These are phyloP conservation scores for Echinops telfairi DNA, from an alignment of 2,113 vertebrate genomes.

Conservation along the genomic window DNA sequence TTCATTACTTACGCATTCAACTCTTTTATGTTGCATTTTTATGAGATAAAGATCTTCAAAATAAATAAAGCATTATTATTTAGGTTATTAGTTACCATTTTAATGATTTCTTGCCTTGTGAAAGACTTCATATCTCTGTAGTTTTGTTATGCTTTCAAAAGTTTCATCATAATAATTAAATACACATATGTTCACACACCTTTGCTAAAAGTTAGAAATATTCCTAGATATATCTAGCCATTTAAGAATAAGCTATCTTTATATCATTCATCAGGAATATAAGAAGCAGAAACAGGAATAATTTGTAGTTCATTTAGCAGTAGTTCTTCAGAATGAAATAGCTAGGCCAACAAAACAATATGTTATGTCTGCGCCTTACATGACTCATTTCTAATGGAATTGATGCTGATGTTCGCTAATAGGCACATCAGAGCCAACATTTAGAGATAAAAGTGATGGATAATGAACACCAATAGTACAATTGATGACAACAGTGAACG, in stretches of 20 bases:
- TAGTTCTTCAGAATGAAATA: slow-evolving; percentile 24
- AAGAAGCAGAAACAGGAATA: slow-evolving; percentile 60
- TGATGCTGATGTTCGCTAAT: slow-evolving; percentile 21
- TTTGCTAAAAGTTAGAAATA: slow-evolving; percentile 27
- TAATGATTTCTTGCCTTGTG: not conserved
- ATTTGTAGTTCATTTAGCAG: slow-evolving; percentile 38
- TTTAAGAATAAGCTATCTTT: slow-evolving; percentile 14
- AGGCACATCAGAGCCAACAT: slow-evolving; percentile 45
- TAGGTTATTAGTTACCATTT: not conserved
- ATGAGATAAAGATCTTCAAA: not conserved
- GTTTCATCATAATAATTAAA: slow-evolving; percentile 4
- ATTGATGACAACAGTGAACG: not conserved
- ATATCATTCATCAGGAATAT: slow-evolving; percentile 25
- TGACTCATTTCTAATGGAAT: slow-evolving; percentile 50
- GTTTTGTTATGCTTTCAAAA: slow-evolving; percentile 41
- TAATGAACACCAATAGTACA: slow-evolving; percentile 22
- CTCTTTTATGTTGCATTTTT: not conserved
- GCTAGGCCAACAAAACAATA: accelerated
- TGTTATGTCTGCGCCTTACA: not conserved
- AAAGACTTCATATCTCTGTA: not conserved
- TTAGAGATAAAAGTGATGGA: slow-evolving; percentile 47
- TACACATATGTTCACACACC: not conserved
- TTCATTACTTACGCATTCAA: not conserved
- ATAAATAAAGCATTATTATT: not conserved
- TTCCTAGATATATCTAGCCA: not conserved